Percentiles rank a stretch among this genome's conserved stretches.
Conservation (phyloP, 1,140 invertebrate genomes). For the Drosophila nannoptera region DNA sequence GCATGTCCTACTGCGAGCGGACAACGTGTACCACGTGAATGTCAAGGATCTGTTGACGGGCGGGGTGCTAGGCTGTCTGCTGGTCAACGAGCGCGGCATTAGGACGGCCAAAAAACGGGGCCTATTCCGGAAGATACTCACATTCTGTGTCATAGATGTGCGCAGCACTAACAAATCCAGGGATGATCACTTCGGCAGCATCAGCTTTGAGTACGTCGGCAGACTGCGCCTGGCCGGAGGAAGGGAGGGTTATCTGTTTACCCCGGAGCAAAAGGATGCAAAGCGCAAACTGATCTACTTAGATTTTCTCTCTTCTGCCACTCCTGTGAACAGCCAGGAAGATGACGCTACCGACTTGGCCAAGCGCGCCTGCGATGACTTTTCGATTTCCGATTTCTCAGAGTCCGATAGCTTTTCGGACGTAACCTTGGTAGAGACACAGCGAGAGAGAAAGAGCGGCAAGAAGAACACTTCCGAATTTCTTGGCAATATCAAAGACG, state of each 20-base stretch:
- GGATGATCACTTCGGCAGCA: conserved; percentile 26
- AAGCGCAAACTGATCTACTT: too few relatives aligned
- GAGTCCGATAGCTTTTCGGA: too few relatives aligned
- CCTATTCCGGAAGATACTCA: conserved; percentile 60
- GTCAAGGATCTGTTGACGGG: conserved; percentile 29
- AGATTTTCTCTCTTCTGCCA: too few relatives aligned
- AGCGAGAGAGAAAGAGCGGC: too few relatives aligned
- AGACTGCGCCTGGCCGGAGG: conserved; percentile 34
- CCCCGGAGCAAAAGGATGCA: too few relatives aligned
- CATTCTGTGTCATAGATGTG: conserved; percentile 62
- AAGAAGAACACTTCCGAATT: too few relatives aligned
- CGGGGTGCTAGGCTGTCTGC: conserved; percentile 49
- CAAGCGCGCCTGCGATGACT: too few relatives aligned
- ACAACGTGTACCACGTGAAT: conserved; percentile 69
- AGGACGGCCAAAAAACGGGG: conserved; percentile 40
- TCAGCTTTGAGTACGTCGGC: conserved; percentile 53
- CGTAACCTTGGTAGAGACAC: too few relatives aligned
- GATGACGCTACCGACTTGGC: too few relatives aligned
- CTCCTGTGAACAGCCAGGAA: too few relatives aligned
- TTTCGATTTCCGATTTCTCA: too few relatives aligned
- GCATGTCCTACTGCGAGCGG: conserved; percentile 50
- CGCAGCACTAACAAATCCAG: conserved; percentile 43
- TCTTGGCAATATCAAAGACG: too few relatives aligned
- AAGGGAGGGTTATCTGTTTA: not conserved
- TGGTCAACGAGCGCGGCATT: conserved; percentile 56